Evolutionary conservation across 2,113 vertebrate species (phyloP).

Genomic region (Anoura caudifer): DNA sequence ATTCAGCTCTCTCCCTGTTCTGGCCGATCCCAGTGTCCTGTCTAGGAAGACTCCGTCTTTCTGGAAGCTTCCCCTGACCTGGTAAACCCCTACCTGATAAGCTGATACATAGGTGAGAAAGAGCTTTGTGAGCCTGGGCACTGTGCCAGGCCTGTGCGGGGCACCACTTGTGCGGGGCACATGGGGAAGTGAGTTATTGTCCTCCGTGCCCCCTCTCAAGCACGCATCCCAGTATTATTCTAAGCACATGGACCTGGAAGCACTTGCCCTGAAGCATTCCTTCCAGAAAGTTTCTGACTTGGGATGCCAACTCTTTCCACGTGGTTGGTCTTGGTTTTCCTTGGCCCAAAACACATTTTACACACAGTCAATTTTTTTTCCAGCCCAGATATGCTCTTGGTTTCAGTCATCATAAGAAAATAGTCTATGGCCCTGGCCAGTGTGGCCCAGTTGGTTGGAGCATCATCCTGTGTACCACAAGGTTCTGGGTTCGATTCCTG

Average conservation of each 20-base stretch:
- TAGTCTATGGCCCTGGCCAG: background rate
- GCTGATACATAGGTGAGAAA: background rate
- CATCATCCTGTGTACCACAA: too few species aligned
- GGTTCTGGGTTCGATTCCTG: too few species aligned
- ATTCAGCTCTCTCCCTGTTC: background rate
- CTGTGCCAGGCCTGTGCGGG: background rate
- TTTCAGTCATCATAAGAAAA: background rate
- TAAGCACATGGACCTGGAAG: fast-evolving
- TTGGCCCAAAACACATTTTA: background rate
- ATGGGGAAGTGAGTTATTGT: fast-evolving
- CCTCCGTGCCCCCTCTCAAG: background rate
- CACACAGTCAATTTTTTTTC: background rate
- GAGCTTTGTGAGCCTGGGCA: background rate
- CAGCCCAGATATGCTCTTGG: too few species aligned
- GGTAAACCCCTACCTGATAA: background rate
- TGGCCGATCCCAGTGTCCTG: background rate
- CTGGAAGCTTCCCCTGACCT: background rate
- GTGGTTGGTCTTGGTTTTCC: background rate
- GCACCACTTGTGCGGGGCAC: background rate
- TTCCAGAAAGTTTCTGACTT: background rate
- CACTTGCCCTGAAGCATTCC: background rate
- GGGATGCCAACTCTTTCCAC: background rate
- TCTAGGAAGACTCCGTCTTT: background rate
- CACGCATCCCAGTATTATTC: background rate
- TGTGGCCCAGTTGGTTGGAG: background rate